Evolutionary conservation across 2,888 invertebrate genomes (phyloP), one percentile per base, ranked within the genome.

Genomic region (Frankliniella fusca): DNA sequence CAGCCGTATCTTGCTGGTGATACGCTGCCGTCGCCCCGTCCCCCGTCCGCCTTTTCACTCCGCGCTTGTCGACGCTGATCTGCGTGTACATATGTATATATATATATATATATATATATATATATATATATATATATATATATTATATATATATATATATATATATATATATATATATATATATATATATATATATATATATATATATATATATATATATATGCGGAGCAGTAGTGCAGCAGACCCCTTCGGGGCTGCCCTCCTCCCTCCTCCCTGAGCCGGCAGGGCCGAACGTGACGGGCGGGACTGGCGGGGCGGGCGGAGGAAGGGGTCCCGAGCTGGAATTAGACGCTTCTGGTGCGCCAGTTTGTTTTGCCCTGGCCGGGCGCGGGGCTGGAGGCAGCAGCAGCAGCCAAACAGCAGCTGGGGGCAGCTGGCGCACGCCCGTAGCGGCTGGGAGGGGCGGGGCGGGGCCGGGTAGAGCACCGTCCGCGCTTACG

Each of bases 351-450:
- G 70, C 70, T 23, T 70, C 27, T 3, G 70, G n/a, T 15, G 54
- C 70, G 70, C 70, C 70, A 76, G 70, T 76, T 76, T 76, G 70
- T 76, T 76, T 76, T 76, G 70, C 70, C 70, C n/a, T n/a, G 20
- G n/a, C 18, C 61, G 38, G 38, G 38, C 38, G 38, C 38, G 38
- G 38, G n/a, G 61, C 61, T 61, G 61, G 61, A n/a, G 61, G 70
- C 27, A 54, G 20, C 54, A 54, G 20, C 54, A 38, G 38, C 38
- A 38, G 38, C 38, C 38, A 38, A 38, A 38, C 38, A 38, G 38
- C 38, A 76, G 70, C 70, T 76, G 70, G 70, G 27, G 70, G 70
- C 70, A 70, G 70, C 70, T 70, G 70, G 70, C 27, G 70, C 70
- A 23, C 70, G 70, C 11, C 8, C 23, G 38, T 38, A 38, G 38